phyloP scores from a whole-genome alignment of 2,113 vertebrate species.

The Sisor rabdophorus region DNA sequence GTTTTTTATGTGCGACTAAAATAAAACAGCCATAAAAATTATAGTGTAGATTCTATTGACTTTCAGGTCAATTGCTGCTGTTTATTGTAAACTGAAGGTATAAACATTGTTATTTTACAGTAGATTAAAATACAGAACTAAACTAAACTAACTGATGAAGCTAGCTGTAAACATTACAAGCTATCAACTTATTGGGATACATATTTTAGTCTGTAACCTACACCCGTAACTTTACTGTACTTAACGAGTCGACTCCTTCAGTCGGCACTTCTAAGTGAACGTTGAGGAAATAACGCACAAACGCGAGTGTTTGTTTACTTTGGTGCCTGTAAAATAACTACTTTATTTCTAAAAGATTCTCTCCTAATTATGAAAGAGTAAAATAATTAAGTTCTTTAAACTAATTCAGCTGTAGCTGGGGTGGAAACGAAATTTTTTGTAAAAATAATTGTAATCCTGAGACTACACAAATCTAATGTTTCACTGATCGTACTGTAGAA shows the following conservation, averaged over 20 bases:
- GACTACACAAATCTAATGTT: not conserved
- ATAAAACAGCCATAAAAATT: not conserved
- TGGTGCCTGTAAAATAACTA: not conserved
- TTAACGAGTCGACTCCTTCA: not conserved
- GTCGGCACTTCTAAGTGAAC: not conserved
- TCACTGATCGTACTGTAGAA: not conserved
- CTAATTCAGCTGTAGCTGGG: too few species aligned
- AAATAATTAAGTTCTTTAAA: too few species aligned
- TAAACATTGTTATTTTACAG: not conserved
- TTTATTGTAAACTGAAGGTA: not conserved
- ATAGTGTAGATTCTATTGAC: not conserved
- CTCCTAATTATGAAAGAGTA: not conserved
- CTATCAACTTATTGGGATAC: not conserved
- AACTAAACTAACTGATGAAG: not conserved
- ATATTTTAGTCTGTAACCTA: not conserved
- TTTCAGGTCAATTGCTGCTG: not conserved
- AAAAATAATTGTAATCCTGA: too few species aligned
- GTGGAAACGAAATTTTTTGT: too few species aligned
- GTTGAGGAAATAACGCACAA: not conserved
- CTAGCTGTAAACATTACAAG: not conserved
- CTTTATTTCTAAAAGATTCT: not conserved
- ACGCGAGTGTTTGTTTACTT: not conserved
- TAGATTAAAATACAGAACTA: not conserved
- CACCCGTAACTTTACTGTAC: not conserved
- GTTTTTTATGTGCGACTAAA: not conserved